Evolutionary conservation across 2,797 vertebrate genomes (phyloP).

Genomic region (Vipera ursinii): DNA sequence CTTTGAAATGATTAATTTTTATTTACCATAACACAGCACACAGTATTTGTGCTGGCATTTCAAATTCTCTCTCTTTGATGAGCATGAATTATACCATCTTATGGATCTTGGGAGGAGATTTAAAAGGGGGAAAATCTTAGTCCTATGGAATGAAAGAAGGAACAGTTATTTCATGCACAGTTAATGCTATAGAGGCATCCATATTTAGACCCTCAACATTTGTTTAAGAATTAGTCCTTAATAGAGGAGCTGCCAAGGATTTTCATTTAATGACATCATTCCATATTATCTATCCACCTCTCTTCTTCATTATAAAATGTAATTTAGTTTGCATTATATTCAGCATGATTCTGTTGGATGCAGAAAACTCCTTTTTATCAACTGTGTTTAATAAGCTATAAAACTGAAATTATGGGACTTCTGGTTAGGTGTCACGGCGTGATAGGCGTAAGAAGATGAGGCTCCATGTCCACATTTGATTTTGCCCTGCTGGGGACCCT

Average conservation of each 20-base stretch:
- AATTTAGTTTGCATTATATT: background rate
- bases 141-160: slow-evolving; percentile 21
- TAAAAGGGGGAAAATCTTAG: slow-evolving; percentile 13
- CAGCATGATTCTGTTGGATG: background rate
- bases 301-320: background rate
- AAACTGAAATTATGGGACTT: background rate
- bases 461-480: no score
- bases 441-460: no score
- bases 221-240: background rate
- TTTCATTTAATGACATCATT: background rate
- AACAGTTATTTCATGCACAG: background rate
- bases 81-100: background rate
- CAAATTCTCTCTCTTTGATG: slow-evolving; percentile 35
- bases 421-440: no score
- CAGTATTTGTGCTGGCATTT: slow-evolving; percentile 8
- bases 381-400: background rate
- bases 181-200: background rate
- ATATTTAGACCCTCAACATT: background rate
- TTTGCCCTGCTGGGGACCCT: no score
- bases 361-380: background rate
- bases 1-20: background rate
- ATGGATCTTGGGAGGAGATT: background rate
- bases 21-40: background rate
- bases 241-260: background rate
- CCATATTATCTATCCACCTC: background rate